Evolutionary conservation across 2,797 vertebrate species (phyloP).

Genomic region (Cossypha dichroa): DNA sequence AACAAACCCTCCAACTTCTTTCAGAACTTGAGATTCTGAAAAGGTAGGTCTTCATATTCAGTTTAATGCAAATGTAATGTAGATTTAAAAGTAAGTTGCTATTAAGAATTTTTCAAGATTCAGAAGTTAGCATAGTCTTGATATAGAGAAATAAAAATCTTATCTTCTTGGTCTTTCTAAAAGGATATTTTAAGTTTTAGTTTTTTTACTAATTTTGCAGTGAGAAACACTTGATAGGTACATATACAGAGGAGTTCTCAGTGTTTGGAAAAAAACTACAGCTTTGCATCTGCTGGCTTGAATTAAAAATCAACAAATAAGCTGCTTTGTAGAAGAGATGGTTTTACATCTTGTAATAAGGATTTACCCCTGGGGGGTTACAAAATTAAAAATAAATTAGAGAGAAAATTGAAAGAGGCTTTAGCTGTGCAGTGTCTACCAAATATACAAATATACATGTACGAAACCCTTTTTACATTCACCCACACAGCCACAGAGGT

Average conservation of each 20-base stretch:
- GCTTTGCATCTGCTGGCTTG: not conserved
- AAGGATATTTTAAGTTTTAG: not conserved
- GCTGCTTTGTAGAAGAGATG: slow-evolving; percentile 28
- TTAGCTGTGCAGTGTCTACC: slow-evolving; percentile 13
- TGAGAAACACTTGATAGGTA: not conserved
- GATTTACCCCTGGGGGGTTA: slow-evolving; percentile 24
- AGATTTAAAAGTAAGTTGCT: not conserved
- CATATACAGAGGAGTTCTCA: not conserved
- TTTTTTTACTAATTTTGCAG: not conserved
- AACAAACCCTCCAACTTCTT: not conserved
- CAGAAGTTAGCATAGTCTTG: not conserved
- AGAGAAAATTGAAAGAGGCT: slow-evolving; percentile 49
- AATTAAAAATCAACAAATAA: slow-evolving; percentile 53
- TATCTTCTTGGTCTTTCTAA: not conserved
- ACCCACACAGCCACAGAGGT: not conserved
- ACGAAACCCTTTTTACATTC: not conserved
- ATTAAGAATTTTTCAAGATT: not conserved
- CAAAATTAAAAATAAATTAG: slow-evolving; percentile 67
- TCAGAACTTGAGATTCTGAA: not conserved
- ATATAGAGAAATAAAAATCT: not conserved
- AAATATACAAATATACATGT: not conserved
- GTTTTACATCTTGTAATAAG: slow-evolving; percentile 51
- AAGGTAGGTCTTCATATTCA: not conserved
- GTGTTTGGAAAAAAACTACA: not conserved
- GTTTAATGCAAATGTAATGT: not conserved